Percentiles rank a stretch among this genome's conserved stretches.
Evolutionary conservation across 2,888 invertebrate genomes (phyloP).

Genomic region (Prosopocoilus inquinatus): DNA sequence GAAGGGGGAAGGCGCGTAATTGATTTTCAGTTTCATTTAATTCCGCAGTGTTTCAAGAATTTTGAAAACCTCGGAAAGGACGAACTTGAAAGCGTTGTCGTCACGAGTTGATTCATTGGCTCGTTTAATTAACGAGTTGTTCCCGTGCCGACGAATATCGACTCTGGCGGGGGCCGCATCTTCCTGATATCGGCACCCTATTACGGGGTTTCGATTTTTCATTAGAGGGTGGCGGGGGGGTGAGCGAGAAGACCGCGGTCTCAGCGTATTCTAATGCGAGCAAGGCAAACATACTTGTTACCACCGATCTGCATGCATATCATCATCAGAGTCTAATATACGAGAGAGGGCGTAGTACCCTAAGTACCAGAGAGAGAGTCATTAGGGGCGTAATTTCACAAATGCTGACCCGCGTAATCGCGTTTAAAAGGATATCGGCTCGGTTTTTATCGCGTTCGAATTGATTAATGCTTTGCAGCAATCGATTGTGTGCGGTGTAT

Average conservation of each 20-base stretch:
- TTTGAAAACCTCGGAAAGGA: background rate
- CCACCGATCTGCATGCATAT: constrained; percentile 30
- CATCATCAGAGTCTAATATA: constrained; percentile 24
- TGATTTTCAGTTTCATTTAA: constrained; percentile 2
- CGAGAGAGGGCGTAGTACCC: constrained; percentile 4
- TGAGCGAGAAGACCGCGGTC: constrained; percentile 17
- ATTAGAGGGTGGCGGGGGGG: constrained; percentile 27
- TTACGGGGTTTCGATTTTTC: constrained; percentile 35
- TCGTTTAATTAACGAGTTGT: constrained; percentile 33
- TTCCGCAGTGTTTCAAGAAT: background rate
- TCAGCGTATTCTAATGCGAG: constrained; percentile 29
- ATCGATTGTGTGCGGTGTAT: constrained; percentile 25
- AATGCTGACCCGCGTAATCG: constrained; percentile 15
- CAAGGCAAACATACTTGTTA: constrained; percentile 20
- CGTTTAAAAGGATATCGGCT: background rate
- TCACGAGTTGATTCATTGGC: constrained; percentile 30
- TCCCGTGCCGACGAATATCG: constrained; percentile 27
- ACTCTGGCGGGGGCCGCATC: constrained; percentile 14
- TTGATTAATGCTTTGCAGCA: constrained; percentile 7
- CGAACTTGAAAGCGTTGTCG: constrained; percentile 13
- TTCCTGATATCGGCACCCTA: constrained; percentile 21
- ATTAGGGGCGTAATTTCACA: constrained; percentile 16
- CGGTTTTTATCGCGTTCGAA: background rate
- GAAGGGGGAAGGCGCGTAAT: background rate
- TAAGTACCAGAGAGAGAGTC: constrained; percentile 13